Evolutionary conservation across 2,113 vertebrate species (phyloP).

Genomic region (Hyperopisus bebe): DNA sequence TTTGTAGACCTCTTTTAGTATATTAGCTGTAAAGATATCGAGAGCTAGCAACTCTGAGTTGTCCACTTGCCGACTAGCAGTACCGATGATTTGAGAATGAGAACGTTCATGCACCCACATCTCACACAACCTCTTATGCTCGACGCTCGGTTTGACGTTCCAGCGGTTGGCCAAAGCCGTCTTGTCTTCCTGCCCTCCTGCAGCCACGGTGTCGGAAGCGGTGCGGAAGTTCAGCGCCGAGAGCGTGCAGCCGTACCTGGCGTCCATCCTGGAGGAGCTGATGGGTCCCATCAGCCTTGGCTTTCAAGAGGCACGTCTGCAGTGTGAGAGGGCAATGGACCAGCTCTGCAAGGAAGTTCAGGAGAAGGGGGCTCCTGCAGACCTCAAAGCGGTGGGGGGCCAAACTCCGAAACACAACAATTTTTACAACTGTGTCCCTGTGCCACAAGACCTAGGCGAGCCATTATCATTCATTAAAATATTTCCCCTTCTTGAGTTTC

Average conservation of each 20-base stretch:
- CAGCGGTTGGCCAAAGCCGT: neutral
- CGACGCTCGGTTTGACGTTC: neutral
- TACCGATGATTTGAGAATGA: neutral
- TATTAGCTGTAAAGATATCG: neutral
- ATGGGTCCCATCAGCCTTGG: constrained; percentile 73
- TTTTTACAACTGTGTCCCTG: neutral
- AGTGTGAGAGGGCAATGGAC: constrained; percentile 72
- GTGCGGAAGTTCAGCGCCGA: constrained; percentile 66
- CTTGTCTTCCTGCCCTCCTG: neutral
- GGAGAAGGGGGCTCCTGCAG: constrained; percentile 43
- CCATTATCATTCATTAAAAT: neutral
- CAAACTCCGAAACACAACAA: neutral
- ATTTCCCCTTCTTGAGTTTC: neutral
- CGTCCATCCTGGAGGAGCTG: constrained; percentile 79
- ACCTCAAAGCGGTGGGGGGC: constrained; percentile 63
- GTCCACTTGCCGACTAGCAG: neutral
- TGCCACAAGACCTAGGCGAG: neutral
- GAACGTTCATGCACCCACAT: neutral
- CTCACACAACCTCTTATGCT: neutral
- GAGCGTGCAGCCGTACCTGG: constrained; percentile 71
- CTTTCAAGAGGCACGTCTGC: constrained; percentile 64
- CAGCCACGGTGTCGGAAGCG: constrained; percentile 65
- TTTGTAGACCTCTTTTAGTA: neutral
- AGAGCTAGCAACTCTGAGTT: neutral
- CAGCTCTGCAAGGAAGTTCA: constrained; percentile 61